A percentile compares a stretch with the other conserved stretches of the same genome.
Evolutionary conservation across 2,797 vertebrate genomes (phyloP).

Genomic region (Sebastes taczanowskii): DNA sequence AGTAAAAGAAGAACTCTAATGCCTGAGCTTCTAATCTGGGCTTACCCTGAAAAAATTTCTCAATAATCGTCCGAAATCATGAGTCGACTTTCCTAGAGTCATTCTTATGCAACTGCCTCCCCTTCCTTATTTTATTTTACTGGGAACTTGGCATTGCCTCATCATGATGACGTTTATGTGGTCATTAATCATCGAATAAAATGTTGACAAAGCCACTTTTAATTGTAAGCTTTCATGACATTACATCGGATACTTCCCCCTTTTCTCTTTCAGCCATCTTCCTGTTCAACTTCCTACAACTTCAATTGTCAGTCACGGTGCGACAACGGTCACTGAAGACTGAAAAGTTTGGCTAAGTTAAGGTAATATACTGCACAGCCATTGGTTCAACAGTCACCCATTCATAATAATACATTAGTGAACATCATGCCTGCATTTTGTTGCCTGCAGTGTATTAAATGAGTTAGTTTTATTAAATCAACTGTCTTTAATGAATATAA

Average conservation of each 20-base stretch:
- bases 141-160: not conserved
- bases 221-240: not conserved
- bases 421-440: not conserved
- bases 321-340: not conserved
- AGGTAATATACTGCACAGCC: not conserved
- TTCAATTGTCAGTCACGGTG: not conserved
- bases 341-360: not conserved
- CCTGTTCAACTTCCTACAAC: not conserved
- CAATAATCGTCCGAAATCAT: too few species aligned
- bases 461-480: too few species aligned
- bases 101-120: too few species aligned
- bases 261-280: not conserved
- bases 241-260: not conserved
- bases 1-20: too few species aligned
- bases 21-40: too few species aligned
- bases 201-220: not conserved
- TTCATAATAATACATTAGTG: not conserved
- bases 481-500: too few species aligned
- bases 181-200: not conserved
- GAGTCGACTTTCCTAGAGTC: too few species aligned
- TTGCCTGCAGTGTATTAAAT: too few species aligned
- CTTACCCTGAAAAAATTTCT: too few species aligned
- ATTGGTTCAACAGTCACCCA: not conserved
- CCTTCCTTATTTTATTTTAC: not conserved
- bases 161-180: rapidly evolving